phyloP scores from a whole-genome alignment of 2,888 invertebrate species.

The Rhabditoides inermis region DNA sequence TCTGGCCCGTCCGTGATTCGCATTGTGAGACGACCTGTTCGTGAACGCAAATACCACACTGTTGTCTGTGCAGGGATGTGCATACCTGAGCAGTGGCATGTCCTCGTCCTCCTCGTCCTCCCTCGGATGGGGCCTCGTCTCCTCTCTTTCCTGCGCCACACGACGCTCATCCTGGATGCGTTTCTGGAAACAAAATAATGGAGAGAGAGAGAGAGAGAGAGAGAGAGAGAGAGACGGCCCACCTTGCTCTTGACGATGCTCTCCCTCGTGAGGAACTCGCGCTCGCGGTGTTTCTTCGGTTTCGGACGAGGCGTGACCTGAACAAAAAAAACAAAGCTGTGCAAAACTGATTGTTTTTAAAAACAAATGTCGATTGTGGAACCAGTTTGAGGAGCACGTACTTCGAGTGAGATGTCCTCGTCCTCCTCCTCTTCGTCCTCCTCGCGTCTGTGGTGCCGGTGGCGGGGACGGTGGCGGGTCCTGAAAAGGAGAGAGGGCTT shows the following conservation, averaged over 20 bases:
- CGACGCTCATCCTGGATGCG: slow-evolving; percentile 1
- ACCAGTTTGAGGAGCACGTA: not conserved
- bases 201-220: too few species aligned
- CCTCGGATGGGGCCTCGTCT: slow-evolving; percentile 18
- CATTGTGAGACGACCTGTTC: too few species aligned
- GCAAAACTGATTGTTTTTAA: too few species aligned
- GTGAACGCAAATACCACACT: too few species aligned
- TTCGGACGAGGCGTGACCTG: too few species aligned
- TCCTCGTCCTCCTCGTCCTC: slow-evolving; percentile 7
- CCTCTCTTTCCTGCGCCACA: not conserved
- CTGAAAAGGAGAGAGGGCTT: too few species aligned
- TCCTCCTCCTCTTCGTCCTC: not conserved
- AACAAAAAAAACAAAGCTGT: too few species aligned
- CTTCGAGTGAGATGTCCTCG: not conserved
- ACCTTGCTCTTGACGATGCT: slow-evolving; percentile 17
- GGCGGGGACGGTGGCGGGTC: not conserved
- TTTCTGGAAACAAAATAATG: not conserved
- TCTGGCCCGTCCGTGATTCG: too few species aligned
- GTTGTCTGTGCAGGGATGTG: too few species aligned
- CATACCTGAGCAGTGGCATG: too few species aligned
- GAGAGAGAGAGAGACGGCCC: too few species aligned
- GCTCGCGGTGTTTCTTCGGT: slow-evolving; percentile 8
- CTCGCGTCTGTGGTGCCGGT: not conserved
- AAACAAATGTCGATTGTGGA: too few species aligned
- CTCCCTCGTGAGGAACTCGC: slow-evolving; percentile 16